A percentile compares a stretch with the other conserved stretches of the same genome.
These are phyloP conservation scores for Erebia epiphron DNA, from an alignment of 2,888 invertebrate species.

Conservation along the genomic window DNA sequence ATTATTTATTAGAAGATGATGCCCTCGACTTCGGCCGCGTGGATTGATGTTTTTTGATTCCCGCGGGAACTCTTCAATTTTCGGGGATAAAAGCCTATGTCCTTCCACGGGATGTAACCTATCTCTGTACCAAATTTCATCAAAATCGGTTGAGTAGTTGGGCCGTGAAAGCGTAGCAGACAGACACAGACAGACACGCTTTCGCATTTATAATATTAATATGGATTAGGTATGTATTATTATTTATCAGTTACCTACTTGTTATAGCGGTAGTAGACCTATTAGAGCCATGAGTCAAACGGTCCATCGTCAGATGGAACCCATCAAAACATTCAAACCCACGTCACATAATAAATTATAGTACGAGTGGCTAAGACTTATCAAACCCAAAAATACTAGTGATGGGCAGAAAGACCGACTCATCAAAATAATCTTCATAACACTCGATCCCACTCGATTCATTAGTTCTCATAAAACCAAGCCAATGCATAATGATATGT, in stretches of 20 bases:
- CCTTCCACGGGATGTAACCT: no score
- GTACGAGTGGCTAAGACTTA: neutral
- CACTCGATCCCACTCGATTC: neutral
- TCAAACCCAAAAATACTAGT: conserved; percentile 10
- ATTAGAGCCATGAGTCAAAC: conserved; percentile 36
- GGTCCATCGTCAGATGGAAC: conserved; percentile 2
- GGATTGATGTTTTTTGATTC: no score
- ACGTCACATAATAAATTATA: neutral
- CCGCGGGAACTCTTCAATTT: no score
- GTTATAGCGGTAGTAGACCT: conserved; percentile 25
- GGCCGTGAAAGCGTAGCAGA: no score
- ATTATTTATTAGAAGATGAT: conserved; percentile 35
- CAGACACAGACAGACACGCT: no score
- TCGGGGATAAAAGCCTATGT: no score
- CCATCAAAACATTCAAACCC: conserved; percentile 8
- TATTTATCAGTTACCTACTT: conserved; percentile 28
- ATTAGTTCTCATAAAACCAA: neutral
- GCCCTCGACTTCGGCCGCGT: no score
- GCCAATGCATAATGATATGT: neutral
- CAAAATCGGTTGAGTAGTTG: no score
- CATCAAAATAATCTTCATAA: no score
- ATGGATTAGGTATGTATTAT: no score
- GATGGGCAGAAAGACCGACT: neutral
- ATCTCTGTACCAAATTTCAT: no score
- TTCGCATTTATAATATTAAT: no score